Base-by-base conservation (phyloP, 1,140 invertebrate genomes). In the Dinothrombium tinctorium region DNA sequence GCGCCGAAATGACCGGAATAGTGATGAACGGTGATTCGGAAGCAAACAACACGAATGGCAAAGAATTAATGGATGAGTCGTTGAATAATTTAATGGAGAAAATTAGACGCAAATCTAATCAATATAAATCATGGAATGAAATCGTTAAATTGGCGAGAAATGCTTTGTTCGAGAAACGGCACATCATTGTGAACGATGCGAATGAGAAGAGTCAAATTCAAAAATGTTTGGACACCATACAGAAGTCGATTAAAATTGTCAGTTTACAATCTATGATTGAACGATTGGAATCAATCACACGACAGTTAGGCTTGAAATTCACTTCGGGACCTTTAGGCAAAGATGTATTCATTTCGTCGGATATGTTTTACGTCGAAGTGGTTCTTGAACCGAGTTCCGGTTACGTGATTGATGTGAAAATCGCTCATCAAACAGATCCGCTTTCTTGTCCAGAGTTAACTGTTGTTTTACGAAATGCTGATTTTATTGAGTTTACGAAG, bases 351-450 rank as follows among this genome's bases (percentile, higher is more conserved):
- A 87, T 92, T 58, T 86, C 78, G 20, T 87, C 81, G 0, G 84
- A 90, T 56, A 92, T 92, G 83, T 94, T 92, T 59, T 89, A 84
- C 56, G 67, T 94, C 46, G 83, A 92, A 65, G 76, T 94, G 45
- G 54, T 80, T 25, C 61, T 92, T 23, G 79, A 87, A 52, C 15
- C 12, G 15, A 61, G 69, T 1, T 72, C 66, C 42, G 84, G 82
- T 31, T 66, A 68, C 33, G 74, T 92, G 0, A 75, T 76, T 56
- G 84, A 92, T 68, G 83, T 90, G 1, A 89, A 87, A 62, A 77
- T 89, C 50, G 76, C 81, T 59, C 80, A 87, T 57, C 78, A 84
- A 58, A 78, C 77, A 49, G 78, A 74, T 52, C 62, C 63, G 14
- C 41, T 48, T 32, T 44, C 29, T 55, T 84, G 79, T 62, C 72